Evolutionary conservation across 2,797 vertebrate species (phyloP), one percentile per base, ranked within the genome.

Genomic region (Brotula barbata): DNA sequence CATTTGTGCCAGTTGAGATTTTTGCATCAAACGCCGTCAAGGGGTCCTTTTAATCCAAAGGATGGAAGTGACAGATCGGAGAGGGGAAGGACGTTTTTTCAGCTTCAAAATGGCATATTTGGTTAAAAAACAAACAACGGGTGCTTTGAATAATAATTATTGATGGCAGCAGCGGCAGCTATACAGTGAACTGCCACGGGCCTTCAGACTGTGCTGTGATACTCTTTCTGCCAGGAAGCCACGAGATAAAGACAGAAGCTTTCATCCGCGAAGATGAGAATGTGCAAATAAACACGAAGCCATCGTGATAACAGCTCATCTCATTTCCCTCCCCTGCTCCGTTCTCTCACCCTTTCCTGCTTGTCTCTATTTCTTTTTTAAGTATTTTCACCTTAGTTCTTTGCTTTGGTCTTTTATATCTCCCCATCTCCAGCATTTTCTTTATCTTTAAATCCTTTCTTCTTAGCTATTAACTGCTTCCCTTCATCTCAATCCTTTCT

Each of bases 261-360:
- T 17, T 25, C 40, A 13, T 10, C 22, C 5, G n/a, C n/a, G 40
- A 46, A 17, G 12, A 41, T 9, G 25, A 66, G 57, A 37, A 54
- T 16, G 55, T 25, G 22, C n/a, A 61, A 14, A 40, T 40, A 62
- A 53, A 58, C 46, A 15, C 45, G 20, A 63, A 66, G 63, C 47
- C 50, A 51, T 65, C 19, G 28, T 25, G 44, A 63, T 48, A 59
- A 41, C 15, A 28, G 50, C 52, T 62, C 25, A 48, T 65, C 55
- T 55, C 23, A 28, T 66, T 58, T 61, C 68, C 61, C 54, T 39
- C 64, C 58, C 57, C 16, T 71, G 43, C 57, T 41, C 57, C 50
- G 77, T 53, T 66, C 53, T 62, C 75, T 76, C 68, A 78, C 81
- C n/a, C n/a, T n/a, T n/a, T n/a, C n/a, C n/a, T n/a, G n/a, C 78